Conservation (phyloP, 64 coral and sea anemone genomes). For the Montipora foliosa region DNA sequence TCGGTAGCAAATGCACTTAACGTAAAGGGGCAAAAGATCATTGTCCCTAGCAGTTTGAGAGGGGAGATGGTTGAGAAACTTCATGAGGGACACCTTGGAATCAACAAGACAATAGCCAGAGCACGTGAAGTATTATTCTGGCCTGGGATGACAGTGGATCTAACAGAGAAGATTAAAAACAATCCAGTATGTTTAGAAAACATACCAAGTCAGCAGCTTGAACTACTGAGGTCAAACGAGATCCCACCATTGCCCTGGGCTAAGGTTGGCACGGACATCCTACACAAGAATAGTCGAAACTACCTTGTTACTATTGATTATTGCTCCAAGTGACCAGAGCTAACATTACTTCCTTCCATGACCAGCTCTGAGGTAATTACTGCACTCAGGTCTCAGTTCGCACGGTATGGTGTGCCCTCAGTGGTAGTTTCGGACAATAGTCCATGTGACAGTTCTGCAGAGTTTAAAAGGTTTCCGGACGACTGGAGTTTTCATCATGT, state of each 20-base stretch:
- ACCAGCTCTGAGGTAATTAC: too few relatives aligned
- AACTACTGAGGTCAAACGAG: slow-evolving; percentile 2
- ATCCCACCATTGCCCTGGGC: not conserved
- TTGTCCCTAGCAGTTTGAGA: slow-evolving; percentile 41
- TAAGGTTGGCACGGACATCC: too few relatives aligned
- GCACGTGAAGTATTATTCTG: slow-evolving; percentile 24
- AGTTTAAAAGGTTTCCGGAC: too few relatives aligned
- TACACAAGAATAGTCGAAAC: too few relatives aligned
- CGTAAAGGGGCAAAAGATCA: slow-evolving; percentile 25
- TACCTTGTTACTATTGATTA: too few relatives aligned
- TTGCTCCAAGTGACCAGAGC: slow-evolving; percentile 38
- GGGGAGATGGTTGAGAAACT: slow-evolving; percentile 64
- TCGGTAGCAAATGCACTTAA: not conserved
- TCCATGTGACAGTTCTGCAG: too few relatives aligned
- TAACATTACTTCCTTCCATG: slow-evolving; percentile 29
- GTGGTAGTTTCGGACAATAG: too few relatives aligned
- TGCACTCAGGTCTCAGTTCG: too few relatives aligned
- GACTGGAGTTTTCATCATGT: too few relatives aligned
- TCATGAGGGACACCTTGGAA: slow-evolving; percentile 62
- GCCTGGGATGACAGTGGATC: slow-evolving; percentile 26
- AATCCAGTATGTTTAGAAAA: not conserved
- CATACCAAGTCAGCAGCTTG: too few relatives aligned
- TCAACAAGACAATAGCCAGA: slow-evolving; percentile 63
- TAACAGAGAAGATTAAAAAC: slow-evolving; percentile 40
- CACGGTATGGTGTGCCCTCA: too few relatives aligned